Evolutionary conservation across 2,888 invertebrate genomes (phyloP).

Genomic region (Patella depressa): DNA sequence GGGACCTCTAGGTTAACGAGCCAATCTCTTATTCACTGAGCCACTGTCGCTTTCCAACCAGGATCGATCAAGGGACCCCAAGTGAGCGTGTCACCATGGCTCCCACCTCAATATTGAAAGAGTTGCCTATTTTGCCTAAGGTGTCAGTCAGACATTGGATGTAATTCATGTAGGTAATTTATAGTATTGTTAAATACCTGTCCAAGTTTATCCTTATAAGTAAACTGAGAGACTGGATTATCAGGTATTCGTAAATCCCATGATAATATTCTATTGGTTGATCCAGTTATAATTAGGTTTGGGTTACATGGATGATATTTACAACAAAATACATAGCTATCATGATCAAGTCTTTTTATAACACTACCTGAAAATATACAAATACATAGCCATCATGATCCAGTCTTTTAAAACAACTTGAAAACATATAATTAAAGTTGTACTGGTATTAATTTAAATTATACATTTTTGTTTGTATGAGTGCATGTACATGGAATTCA

Average conservation of each 20-base stretch:
- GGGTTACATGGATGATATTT: slow-evolving; percentile 59
- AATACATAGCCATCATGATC: too few species aligned
- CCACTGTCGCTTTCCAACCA: too few species aligned
- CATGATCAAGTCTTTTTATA: slow-evolving; percentile 44
- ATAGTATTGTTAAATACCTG: slow-evolving; percentile 52
- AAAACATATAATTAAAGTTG: too few species aligned
- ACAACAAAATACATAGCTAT: slow-evolving; percentile 61
- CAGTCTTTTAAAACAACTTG: too few species aligned
- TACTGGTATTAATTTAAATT: too few species aligned
- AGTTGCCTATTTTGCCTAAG: too few species aligned
- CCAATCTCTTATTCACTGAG: not conserved
- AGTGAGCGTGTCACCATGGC: too few species aligned
- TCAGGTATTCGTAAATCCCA: slow-evolving; percentile 62
- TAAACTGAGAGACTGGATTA: slow-evolving; percentile 51
- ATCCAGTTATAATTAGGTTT: slow-evolving; percentile 62
- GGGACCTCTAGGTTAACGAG: not conserved
- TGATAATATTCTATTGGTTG: slow-evolving; percentile 52
- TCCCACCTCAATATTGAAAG: too few species aligned
- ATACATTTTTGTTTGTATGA: too few species aligned
- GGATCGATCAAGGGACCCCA: too few species aligned
- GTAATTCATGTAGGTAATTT: not conserved
- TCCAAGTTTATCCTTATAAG: slow-evolving; percentile 65
- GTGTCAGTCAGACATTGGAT: too few species aligned
- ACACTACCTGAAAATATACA: slow-evolving; percentile 43
- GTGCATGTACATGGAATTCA: too few species aligned